Evolutionary conservation across 1,140 invertebrate genomes (phyloP), one percentile per base, ranked within the genome.

Genomic region (Macrocentrus cingulum): DNA sequence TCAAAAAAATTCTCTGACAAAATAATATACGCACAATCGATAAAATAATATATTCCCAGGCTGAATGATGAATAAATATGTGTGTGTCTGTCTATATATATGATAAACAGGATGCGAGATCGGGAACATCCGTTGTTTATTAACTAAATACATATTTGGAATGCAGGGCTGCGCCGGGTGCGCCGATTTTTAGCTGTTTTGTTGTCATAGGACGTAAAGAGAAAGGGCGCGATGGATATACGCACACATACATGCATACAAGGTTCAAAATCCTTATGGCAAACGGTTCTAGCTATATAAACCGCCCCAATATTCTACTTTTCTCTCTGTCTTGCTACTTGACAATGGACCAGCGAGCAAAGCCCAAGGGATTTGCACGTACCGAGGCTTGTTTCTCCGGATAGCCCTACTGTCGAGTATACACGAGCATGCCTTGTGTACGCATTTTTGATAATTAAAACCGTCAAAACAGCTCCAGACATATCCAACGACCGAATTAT

Each of bases 121-220:
- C 18, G 46, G 29, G 34, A 32, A 22, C 36, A 41, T 44, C 59
- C 42, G 60, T 61, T 77, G 75, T 79, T 79, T 78, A 72, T 76
- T 78, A 76, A 76, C 76, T 76, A 78, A 78, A 79, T 77, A 79
- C 70, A 75, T 78, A 74, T 77, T 76, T 73, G 68, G 76, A 73
- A 66, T 65, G 39, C 22, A 19, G 29, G 23, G 23, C 49, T 15
- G 63, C 59, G 67, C 69, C 72, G 75, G 74, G 70, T 76, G 76
- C 63, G 66, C 67, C 73, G 72, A 72, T 74, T 75, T 76, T 74
- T 70, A 67, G 46, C 32, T 58, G 64, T 71, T 66, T 69, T 79
- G 75, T 77, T 79, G 74, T 77, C 75, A 79, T 77, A 79, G 75
- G 75, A 79, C 71, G 58, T 1, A 42, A 16, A 49, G 34, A 53